phyloP scores from a whole-genome alignment of 2,888 invertebrate genomes.

The Acrocyrtus sp. region DNA sequence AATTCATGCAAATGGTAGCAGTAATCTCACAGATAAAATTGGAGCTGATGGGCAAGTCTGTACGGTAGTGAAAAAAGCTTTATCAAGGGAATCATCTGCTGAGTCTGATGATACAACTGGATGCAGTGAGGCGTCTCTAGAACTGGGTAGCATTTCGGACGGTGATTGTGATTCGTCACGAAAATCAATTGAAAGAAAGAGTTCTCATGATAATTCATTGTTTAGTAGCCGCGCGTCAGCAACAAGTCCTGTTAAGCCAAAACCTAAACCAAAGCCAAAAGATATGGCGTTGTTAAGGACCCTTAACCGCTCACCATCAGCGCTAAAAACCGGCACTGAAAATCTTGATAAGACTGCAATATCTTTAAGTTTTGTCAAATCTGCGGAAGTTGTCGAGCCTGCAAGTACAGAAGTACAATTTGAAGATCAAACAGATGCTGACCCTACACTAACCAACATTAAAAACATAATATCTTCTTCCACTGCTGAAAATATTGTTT shows the following conservation, averaged over 20 bases:
- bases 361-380: slow-evolving; percentile 30
- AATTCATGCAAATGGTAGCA: slow-evolving; percentile 43
- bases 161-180: slow-evolving; percentile 16
- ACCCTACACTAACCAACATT: slow-evolving; percentile 24
- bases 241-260: slow-evolving; percentile 35
- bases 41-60: background rate
- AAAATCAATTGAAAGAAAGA: slow-evolving; percentile 10
- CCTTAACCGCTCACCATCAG: slow-evolving; percentile 39
- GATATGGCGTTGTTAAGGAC: slow-evolving; percentile 46
- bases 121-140: slow-evolving; percentile 31
- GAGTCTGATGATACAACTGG: slow-evolving; percentile 31
- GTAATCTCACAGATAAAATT: slow-evolving; percentile 10
- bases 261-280: slow-evolving; percentile 42
- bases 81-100: slow-evolving; percentile 38
- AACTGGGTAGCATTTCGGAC: slow-evolving; percentile 27
- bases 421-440: slow-evolving; percentile 43
- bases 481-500: background rate
- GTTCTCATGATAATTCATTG: slow-evolving; percentile 29
- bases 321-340: slow-evolving; percentile 29
- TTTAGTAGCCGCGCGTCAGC: slow-evolving; percentile 23
- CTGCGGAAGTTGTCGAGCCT: slow-evolving; percentile 6
- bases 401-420: slow-evolving; percentile 1
- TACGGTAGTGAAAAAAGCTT: slow-evolving; percentile 15
- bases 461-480: slow-evolving; percentile 35
- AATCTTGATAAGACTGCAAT: slow-evolving; percentile 48